Evolutionary conservation across 2,113 vertebrate species (phyloP).

Genomic region (Gnathonemus longibarbis): DNA sequence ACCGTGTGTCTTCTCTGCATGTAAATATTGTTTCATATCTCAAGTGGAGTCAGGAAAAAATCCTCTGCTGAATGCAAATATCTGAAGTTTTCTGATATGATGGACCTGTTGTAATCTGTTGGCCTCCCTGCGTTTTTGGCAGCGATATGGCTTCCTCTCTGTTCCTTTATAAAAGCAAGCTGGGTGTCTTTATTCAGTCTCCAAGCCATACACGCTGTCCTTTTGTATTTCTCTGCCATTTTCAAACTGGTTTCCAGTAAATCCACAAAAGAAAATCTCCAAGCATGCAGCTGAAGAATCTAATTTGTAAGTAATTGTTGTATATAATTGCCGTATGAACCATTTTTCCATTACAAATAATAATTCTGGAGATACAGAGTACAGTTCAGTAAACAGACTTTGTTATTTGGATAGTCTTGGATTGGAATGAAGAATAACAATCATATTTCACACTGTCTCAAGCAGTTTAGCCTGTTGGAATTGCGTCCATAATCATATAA

Average conservation of each 20-base stretch:
- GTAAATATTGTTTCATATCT: conserved; percentile 10
- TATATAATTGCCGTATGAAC: neutral
- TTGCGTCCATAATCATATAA: neutral
- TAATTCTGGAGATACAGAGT: neutral
- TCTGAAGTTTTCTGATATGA: conserved; percentile 17
- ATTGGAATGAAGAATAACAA: neutral
- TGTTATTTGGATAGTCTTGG: neutral
- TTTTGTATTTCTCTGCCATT: neutral
- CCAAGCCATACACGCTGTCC: neutral
- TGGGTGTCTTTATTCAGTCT: neutral
- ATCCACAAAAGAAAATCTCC: conserved; percentile 18
- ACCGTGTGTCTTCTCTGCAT: neutral
- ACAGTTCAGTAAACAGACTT: neutral
- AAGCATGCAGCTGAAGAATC: conserved; percentile 23
- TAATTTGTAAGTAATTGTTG: neutral
- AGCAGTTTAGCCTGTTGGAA: neutral
- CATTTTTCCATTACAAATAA: neutral
- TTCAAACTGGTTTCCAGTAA: conserved; percentile 17
- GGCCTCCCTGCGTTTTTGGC: neutral
- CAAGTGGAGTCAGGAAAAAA: neutral
- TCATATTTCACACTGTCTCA: neutral
- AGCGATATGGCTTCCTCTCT: neutral
- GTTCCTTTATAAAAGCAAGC: neutral
- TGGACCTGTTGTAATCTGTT: conserved; percentile 5
- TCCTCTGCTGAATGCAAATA: neutral